Conservation (phyloP, 2,888 invertebrate genomes). For the Tetragnatha montana region DNA sequence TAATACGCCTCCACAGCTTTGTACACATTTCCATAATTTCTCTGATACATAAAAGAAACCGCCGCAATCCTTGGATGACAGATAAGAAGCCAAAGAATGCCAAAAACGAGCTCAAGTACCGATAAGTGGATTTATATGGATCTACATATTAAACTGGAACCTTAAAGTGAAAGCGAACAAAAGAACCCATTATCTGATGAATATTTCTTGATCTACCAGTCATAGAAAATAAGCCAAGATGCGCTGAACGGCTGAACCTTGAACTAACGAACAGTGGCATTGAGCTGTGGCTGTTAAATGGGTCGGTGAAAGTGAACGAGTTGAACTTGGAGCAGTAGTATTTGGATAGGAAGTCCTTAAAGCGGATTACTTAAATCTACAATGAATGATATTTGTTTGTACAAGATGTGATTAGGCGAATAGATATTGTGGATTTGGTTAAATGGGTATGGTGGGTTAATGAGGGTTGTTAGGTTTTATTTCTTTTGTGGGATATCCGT, state of each 20-base stretch:
- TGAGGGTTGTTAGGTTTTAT: too few species aligned
- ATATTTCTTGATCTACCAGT: neutral
- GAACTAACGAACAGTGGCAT: neutral
- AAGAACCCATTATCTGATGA: neutral
- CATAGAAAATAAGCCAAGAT: neutral
- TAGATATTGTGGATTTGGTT: neutral
- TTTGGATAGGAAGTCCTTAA: neutral
- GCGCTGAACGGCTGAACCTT: neutral
- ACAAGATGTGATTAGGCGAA: neutral
- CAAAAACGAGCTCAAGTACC: neutral
- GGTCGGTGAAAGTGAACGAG: too few species aligned
- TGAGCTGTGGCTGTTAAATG: neutral
- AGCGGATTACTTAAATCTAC: neutral
- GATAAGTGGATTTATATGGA: conserved; percentile 31
- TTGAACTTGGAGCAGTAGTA: too few species aligned
- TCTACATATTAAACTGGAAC: conserved; percentile 19
- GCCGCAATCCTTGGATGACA: neutral
- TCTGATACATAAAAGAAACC: neutral
- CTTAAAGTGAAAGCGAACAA: neutral
- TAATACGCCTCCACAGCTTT: neutral
- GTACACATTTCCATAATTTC: neutral
- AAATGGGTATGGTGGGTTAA: neutral
- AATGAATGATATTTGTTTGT: neutral
- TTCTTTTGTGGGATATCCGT: too few species aligned
- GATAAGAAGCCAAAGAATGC: neutral